Base-by-base conservation (phyloP, 2,797 vertebrate genomes). In the Periophthalmus magnuspinnatus region DNA sequence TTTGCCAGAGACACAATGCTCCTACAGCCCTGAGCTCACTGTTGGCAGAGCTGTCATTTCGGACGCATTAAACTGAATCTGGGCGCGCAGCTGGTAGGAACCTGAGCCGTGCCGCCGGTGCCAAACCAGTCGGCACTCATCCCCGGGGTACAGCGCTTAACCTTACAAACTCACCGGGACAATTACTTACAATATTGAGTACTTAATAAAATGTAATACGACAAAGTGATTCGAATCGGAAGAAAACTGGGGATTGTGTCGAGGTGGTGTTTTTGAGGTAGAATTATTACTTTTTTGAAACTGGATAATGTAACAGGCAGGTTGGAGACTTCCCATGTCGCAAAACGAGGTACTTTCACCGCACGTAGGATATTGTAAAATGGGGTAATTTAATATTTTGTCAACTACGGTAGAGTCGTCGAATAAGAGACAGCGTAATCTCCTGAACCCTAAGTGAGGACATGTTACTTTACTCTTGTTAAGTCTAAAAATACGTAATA, bases 81-180 rank as follows among this genome's bases (percentile, higher is more conserved):
- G 90, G 89, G 91, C 91, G 91, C 89, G 93, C 93, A 93, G 91
- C 91, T 91, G 92, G 87, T 86, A 80, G 91, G 89, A 93, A 93
- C 90, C 80, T 79, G 87, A 93, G 85, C 82, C 78, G 6, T 78
- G 73, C 48, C 78, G 83, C 74, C 78, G 74, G 77, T 47, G 86
- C 90, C 92, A 91, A 90, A 86, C 87, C 89, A 88, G 83, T 89
- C 88, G 33, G 82, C 78, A 76, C 87, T 64, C 82, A 83, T 89
- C 89, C 91, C 88, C 13, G 58, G 80, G 85, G 87, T 78, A 82
- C 85, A 76, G 88, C 89, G 86, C 88, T 79, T 91, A 87, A 89
- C 86, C 89, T 87, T 84, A 76, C 77, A 84, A 85, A 84, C 84
- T 75, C 68, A 87, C 79, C 60, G 52, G 67, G 50, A 82, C 79